Evolutionary conservation across 2,113 vertebrate genomes (phyloP).

Genomic region (Bufo gargarizans): DNA sequence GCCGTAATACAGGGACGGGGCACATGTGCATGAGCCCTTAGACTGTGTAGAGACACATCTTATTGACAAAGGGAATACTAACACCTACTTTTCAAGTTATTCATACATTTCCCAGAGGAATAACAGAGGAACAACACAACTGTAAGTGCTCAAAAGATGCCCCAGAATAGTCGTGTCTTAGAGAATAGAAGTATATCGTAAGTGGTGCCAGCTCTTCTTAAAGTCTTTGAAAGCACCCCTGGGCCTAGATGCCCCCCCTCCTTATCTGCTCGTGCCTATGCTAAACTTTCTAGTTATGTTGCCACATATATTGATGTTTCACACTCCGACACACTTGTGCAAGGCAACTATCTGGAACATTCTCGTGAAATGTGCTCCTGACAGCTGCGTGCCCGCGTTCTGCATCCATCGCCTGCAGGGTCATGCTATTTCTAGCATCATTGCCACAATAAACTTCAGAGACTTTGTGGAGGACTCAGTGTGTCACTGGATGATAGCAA

Average conservation of each 20-base stretch:
- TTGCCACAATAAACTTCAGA: not conserved
- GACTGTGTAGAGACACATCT: too few species aligned
- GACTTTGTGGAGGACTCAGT: not conserved
- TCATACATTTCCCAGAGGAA: too few species aligned
- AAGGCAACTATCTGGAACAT: slow-evolving; percentile 26
- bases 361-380: not conserved
- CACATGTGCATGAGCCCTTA: too few species aligned
- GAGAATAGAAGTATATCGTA: not conserved
- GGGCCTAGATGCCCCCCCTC: not conserved
- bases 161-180: too few species aligned
- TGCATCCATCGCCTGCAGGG: not conserved
- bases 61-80: too few species aligned
- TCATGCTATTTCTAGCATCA: slow-evolving; percentile 33
- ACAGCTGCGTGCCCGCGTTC: slow-evolving; percentile 14
- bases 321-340: not conserved
- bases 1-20: too few species aligned
- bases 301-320: not conserved
- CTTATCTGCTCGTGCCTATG: not conserved
- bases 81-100: too few species aligned
- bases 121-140: too few species aligned
- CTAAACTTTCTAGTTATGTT: not conserved
- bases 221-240: not conserved
- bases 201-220: not conserved
- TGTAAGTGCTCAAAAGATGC: too few species aligned
- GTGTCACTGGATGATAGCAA: not conserved